These are phyloP conservation scores for western clawed frog (Xenopus tropicalis) DNA, from an alignment of 2,113 vertebrate species.

Conservation along the genomic window DNA sequence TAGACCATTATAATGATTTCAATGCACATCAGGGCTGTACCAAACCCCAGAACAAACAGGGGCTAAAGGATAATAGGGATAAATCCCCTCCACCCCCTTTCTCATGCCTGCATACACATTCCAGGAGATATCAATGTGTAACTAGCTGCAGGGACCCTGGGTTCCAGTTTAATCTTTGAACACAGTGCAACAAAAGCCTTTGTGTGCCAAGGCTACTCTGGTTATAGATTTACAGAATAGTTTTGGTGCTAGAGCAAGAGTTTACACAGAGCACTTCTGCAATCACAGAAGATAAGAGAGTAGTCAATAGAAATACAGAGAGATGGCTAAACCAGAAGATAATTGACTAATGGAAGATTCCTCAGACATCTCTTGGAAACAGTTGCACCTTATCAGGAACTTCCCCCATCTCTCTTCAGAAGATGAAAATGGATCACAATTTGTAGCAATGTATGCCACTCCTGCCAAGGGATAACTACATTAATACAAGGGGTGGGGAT, in stretches of 20 bases:
- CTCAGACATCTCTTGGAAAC: not conserved
- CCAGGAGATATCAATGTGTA: conserved; percentile 45
- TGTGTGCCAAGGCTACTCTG: conserved; percentile 42
- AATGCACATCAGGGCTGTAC: not conserved
- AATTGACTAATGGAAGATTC: not conserved
- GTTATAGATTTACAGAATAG: conserved; percentile 44
- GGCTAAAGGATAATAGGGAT: conserved; percentile 19
- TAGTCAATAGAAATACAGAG: conserved; percentile 4
- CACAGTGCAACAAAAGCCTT: conserved; percentile 39
- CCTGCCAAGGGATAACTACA: too few species aligned
- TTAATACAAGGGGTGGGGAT: too few species aligned
- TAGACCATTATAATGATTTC: too few species aligned
- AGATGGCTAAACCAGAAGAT: not conserved
- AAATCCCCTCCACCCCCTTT: conserved; percentile 7
- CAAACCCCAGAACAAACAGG: too few species aligned
- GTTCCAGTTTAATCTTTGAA: conserved; percentile 43
- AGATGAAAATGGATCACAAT: too few species aligned
- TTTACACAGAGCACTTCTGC: conserved; percentile 35
- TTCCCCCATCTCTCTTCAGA: too few species aligned
- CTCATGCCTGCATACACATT: conserved; percentile 16
- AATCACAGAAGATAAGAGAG: conserved; percentile 27
- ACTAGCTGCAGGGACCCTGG: conserved; percentile 40
- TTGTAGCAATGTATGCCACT: too few species aligned
- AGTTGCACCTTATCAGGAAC: not conserved
- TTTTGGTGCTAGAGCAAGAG: conserved; percentile 26